Conservation (phyloP, 2,888 invertebrate genomes). For the Drosophila pegasa region DNA sequence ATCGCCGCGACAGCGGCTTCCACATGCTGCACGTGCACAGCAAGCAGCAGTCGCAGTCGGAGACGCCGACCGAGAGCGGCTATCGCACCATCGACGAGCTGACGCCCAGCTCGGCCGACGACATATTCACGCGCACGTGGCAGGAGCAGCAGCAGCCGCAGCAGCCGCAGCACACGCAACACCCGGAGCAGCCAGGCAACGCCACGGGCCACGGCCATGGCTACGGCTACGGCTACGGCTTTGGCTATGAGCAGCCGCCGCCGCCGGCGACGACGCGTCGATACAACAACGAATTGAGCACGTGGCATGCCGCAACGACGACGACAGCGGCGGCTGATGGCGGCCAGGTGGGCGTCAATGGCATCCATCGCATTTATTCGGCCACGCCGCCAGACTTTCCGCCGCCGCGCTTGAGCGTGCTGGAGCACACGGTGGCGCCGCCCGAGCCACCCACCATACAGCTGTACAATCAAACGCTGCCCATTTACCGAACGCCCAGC, state of each 20-base stretch:
- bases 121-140: conserved; percentile 78
- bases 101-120: conserved; percentile 77
- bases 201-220: conserved; percentile 50
- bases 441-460: conserved; percentile 70
- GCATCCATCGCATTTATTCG: conserved; percentile 63
- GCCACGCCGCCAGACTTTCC: conserved; percentile 78
- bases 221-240: conserved; percentile 24
- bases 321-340: conserved; percentile 27
- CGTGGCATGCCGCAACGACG: conserved; percentile 63
- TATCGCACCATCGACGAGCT: conserved; percentile 81
- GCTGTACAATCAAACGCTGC: conserved; percentile 67
- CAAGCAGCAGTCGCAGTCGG: conserved; percentile 44
- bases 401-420: conserved; percentile 74
- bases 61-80: conserved; percentile 73
- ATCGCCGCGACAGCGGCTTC: conserved; percentile 73
- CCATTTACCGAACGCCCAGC: conserved; percentile 44
- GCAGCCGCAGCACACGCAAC: conserved; percentile 38
- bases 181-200: conserved; percentile 59
- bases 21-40: conserved; percentile 81
- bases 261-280: conserved; percentile 49
- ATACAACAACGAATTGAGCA: conserved; percentile 65
- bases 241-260: conserved; percentile 40
- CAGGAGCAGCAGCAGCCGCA: conserved; percentile 57
- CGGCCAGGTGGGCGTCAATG: conserved; percentile 7
- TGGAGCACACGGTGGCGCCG: conserved; percentile 71